Conservation (phyloP, 2,888 invertebrate genomes). For the Hydrotaea cyrtoneurina region DNA sequence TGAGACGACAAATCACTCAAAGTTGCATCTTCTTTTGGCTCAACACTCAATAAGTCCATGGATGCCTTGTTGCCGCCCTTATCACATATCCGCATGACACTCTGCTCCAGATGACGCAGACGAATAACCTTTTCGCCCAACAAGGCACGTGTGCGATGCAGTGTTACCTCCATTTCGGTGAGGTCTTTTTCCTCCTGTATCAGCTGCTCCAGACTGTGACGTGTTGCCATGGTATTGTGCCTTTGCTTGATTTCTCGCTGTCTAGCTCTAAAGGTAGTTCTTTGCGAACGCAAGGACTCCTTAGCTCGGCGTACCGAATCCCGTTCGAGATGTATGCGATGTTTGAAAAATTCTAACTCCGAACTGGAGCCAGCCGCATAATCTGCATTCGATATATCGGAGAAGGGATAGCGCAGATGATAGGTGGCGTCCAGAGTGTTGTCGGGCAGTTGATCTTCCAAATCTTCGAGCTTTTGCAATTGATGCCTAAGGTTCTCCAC, state of each 20-base stretch:
- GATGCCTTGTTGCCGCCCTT: slow-evolving; percentile 76
- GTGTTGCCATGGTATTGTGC: slow-evolving; percentile 74
- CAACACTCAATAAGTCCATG: slow-evolving; percentile 74
- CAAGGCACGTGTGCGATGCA: slow-evolving; percentile 90
- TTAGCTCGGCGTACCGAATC: slow-evolving; percentile 92
- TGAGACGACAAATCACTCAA: slow-evolving; percentile 86
- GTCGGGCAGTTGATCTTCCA: slow-evolving; percentile 91
- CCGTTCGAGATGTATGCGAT: slow-evolving; percentile 89
- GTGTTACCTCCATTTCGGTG: slow-evolving; percentile 91
- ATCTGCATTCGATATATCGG: slow-evolving; percentile 83
- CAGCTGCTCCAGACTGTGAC: slow-evolving; percentile 78
- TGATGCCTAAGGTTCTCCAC: slow-evolving; percentile 90
- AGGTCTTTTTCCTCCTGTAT: slow-evolving; percentile 89
- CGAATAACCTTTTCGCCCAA: slow-evolving; percentile 92
- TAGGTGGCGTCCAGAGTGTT: slow-evolving; percentile 87
- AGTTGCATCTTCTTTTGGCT: slow-evolving; percentile 83
- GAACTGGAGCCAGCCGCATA: slow-evolving; percentile 82
- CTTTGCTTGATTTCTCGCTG: slow-evolving; percentile 83
- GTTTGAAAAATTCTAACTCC: slow-evolving; percentile 91
- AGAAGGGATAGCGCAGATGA: slow-evolving; percentile 90
- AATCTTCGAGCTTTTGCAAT: slow-evolving; percentile 89
- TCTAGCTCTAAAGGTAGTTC: slow-evolving; percentile 85
- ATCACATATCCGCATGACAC: slow-evolving; percentile 83
- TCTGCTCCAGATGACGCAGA: slow-evolving; percentile 89
- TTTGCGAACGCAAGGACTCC: slow-evolving; percentile 86